Conservation (phyloP, 2,797 vertebrate genomes). For the Jordanella pulchra region DNA sequence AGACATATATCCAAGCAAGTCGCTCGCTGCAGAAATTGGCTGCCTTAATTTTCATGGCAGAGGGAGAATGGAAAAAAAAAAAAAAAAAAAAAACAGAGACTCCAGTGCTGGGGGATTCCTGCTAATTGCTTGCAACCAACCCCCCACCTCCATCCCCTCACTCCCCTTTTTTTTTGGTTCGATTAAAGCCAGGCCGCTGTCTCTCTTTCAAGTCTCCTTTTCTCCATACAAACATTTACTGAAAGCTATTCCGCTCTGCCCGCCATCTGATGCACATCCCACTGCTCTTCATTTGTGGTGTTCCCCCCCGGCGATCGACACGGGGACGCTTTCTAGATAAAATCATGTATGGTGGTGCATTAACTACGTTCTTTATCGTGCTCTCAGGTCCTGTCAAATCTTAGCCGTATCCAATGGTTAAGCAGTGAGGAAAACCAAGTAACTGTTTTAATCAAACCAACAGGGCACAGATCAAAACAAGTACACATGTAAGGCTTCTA, state of each 20-base stretch:
- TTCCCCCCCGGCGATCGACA: slow-evolving; percentile 25
- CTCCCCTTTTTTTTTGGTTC: slow-evolving; percentile 65
- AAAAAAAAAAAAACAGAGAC: neutral
- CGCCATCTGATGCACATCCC: slow-evolving; percentile 40
- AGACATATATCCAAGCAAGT: slow-evolving; percentile 24
- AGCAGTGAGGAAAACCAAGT: neutral
- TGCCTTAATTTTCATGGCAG: slow-evolving; percentile 57
- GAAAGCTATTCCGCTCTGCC: slow-evolving; percentile 37
- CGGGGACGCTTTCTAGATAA: slow-evolving; percentile 17
- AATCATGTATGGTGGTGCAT: slow-evolving; percentile 11
- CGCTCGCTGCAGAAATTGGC: slow-evolving; percentile 57
- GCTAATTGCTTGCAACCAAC: slow-evolving; percentile 75
- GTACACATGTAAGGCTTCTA: neutral
- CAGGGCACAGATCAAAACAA: neutral
- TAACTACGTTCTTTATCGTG: slow-evolving; percentile 10
- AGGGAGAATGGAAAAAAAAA: neutral
- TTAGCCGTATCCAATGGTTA: slow-evolving; percentile 3
- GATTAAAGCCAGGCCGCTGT: slow-evolving; percentile 73
- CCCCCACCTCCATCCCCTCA: slow-evolving; percentile 22
- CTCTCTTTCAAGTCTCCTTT: slow-evolving; percentile 60
- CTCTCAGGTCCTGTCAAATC: slow-evolving; percentile 8
- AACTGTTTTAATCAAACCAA: slow-evolving; percentile 9
- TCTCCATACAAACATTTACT: slow-evolving; percentile 42
- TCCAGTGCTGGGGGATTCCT: slow-evolving; percentile 68
- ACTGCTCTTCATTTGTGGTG: slow-evolving; percentile 44